Evolutionary conservation across 2,888 invertebrate genomes (phyloP), one percentile per base, ranked within the genome.

Genomic region (Bruchidius siliquastri): DNA sequence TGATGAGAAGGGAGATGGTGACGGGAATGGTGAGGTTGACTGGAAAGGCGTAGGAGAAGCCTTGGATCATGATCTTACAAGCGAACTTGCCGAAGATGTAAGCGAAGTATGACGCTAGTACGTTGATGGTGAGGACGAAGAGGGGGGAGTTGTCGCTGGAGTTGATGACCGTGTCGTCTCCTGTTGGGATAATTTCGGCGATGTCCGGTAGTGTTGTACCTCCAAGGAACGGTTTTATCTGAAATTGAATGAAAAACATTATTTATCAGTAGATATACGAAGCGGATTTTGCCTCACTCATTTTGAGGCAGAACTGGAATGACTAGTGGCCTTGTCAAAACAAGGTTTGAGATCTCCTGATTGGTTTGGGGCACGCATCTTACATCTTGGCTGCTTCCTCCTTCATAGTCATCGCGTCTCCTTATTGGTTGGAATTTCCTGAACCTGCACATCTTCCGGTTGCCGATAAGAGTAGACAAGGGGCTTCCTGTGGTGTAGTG

Each of bases 21-120:
- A 97, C 90, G 0, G 98, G 98, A 74, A 97, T 95, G 0, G 96
- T 94, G 76, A 99, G 90, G 86, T 96, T 96, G 6, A 99, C 94
- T 0, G 99, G 98, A 81, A 99, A 95, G 0, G 99, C 97, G 84
- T 97, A 98, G 84, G 98, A 97, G 88, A 98, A 96, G 22, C 97
- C 95, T 88, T 99, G 99, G 79, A 99, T 98, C 82, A 97, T 91
- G 82, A 98, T 97, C 88, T 97, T 97, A 88, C 98, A 97, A 2
- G 97, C 96, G 80, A 97, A 97, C 88, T 98, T 98, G 77, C 96
- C 96, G 82, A 96, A 95, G 79, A 97, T 93, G 83, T 97, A 98
- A 81, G 96, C 96, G 71, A 96, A 88, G 83, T 96, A 96, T 3
- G 96, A 93, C 0, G 95, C 92, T 72, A 93, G 88, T 71, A 96